These are phyloP conservation scores for Thamnaconus septentrionalis DNA, from an alignment of 2,113 vertebrate genomes.

Conservation along the genomic window DNA sequence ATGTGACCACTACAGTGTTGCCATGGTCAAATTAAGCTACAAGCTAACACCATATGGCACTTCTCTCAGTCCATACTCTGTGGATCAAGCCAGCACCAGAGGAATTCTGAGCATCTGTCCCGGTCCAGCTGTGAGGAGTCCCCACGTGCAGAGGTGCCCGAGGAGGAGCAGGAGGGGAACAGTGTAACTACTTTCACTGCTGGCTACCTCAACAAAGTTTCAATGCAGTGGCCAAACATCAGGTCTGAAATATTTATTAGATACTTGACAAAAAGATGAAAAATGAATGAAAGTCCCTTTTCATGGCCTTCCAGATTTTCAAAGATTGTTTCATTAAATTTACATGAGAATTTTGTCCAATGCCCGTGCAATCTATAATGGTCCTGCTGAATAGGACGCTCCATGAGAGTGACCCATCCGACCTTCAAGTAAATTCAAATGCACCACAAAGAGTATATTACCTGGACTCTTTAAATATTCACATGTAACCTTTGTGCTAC, in stretches of 20 bases:
- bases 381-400: constrained; percentile 26
- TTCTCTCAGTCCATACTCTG: constrained; percentile 31
- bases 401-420: constrained; percentile 17
- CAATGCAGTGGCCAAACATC: constrained; percentile 69
- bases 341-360: constrained; percentile 75
- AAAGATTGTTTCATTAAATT: constrained; percentile 79
- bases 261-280: constrained; percentile 81
- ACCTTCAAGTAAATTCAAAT: background rate
- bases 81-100: constrained; percentile 57
- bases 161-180: constrained; percentile 8
- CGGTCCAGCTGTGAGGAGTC: constrained; percentile 65
- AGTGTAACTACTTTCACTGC: constrained; percentile 60
- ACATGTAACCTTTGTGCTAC: too few species aligned
- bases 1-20: constrained; percentile 21
- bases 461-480: too few species aligned
- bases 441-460: too few species aligned
- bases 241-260: constrained; percentile 79
- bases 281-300: constrained; percentile 79
- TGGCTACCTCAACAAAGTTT: constrained; percentile 80
- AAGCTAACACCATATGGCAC: constrained; percentile 59
- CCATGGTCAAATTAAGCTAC: constrained; percentile 36
- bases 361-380: constrained; percentile 70
- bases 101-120: constrained; percentile 73
- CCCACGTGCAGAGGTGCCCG: constrained; percentile 48
- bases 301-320: constrained; percentile 80